Evolutionary conservation across 2,797 vertebrate genomes (phyloP), one percentile per base, ranked within the genome.

Genomic region (Cirrhinus molitorella): DNA sequence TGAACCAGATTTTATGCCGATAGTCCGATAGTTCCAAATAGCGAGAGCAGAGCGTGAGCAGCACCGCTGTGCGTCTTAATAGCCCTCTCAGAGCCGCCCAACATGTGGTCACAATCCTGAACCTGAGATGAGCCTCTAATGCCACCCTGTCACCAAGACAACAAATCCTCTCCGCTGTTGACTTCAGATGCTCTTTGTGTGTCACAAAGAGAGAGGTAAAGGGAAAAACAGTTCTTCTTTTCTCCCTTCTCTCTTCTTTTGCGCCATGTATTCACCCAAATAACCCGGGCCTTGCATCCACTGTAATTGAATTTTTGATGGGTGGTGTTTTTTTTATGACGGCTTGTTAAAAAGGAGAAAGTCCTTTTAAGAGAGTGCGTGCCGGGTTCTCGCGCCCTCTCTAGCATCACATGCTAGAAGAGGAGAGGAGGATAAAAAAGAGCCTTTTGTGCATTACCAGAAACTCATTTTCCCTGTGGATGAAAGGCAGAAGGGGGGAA

Each of bases 391-490:
- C 34, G 67, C 47, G 7, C 71, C 83, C 59, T 85, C 83, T 74
- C 77, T 66, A 74, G 77, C 59, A 79, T 80, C 40, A 65, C 37
- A 77, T 74, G 47, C 79, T 45, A 40, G 45, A 83, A 81, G 71
- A 94, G 78, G 34, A 82, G 66, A 37, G 53, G 23, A 40, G 17
- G 83, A 87, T 91, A 92, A 94, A 96, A 96, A 96, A 97, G 96
- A 95, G 94, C 93, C 96, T 96, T 97, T 98, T 98, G 97, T 98
- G 95, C 96, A 92, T 95, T 96, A 96, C 96, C 96, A 97, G 96
- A 98, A 99, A 97, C 96, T 97, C 95, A 97, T 98, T 98, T 98
- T 98, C 85, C 96, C 94, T 93, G 94, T 94, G 95, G 95, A 96
- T 97, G 96, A 96, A 97, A 96, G 95, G 73, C 61, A 77, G 77